Evolutionary conservation across 2,113 vertebrate genomes (phyloP).

Genomic region (Acanthisitta chloris): DNA sequence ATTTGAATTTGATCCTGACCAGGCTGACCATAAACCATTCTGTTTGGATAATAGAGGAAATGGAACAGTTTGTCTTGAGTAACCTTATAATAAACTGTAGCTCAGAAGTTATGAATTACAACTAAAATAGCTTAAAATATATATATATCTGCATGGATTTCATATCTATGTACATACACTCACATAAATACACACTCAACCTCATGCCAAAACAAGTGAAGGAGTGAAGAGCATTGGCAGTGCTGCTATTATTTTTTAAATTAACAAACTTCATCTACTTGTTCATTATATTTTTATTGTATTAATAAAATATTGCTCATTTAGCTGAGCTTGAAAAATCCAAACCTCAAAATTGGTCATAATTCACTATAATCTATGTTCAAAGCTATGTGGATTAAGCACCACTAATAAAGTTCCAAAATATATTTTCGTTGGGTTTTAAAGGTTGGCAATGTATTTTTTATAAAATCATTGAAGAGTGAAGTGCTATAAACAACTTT

Average conservation of each 20-base stretch:
- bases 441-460: not conserved
- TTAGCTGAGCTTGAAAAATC: slow-evolving; percentile 33
- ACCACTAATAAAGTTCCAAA: not conserved
- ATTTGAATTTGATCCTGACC: slow-evolving; percentile 45
- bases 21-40: slow-evolving; percentile 43
- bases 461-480: not conserved
- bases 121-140: not conserved
- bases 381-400: slow-evolving; percentile 25
- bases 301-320: slow-evolving; percentile 54
- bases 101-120: slow-evolving; percentile 47
- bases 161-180: not conserved
- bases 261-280: slow-evolving; percentile 39
- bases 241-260: not conserved
- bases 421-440: not conserved
- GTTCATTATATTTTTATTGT: slow-evolving; percentile 30
- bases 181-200: not conserved
- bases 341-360: slow-evolving; percentile 27
- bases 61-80: slow-evolving; percentile 49
- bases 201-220: not conserved
- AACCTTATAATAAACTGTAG: slow-evolving; percentile 58
- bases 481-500: not conserved
- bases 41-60: slow-evolving; percentile 64
- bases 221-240: not conserved
- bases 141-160: not conserved
- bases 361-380: slow-evolving; percentile 40